Base-by-base conservation (phyloP, 1,140 invertebrate species). In the Drosophila repleta region DNA sequence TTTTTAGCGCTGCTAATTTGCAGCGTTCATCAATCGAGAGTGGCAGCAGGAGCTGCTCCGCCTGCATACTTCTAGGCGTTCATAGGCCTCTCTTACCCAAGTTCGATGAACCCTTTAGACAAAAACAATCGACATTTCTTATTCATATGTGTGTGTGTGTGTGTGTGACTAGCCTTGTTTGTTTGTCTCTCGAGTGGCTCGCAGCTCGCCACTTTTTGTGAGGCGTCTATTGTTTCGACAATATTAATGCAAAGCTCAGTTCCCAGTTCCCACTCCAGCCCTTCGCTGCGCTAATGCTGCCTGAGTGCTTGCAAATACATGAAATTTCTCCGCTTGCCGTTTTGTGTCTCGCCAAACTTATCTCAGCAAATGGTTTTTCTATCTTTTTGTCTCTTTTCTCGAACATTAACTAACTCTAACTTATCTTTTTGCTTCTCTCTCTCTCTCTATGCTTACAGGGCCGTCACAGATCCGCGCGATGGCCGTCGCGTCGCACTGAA, bases 391-490 rank as follows among this genome's bases (percentile, higher is more conserved):
- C 26, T 32, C 32, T 17, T n/a, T n/a, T n/a, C n/a, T n/a, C n/a
- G n/a, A 13, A 18, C 10, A 24, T 51, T 29, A 15, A 29, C 13
- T 55, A 8, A 24, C 39, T 41, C 3, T 13, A 37, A 24, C 52
- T 41, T 41, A 56, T 56, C 53, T 49, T 17, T 49, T 2, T 26
- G 2, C 39, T 17, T 69, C 15, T 35, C 20, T 24, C n/a, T 17
- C n/a, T 37, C 35, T 37, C 0, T 37, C 35, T n/a, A n/a, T 0
- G 13, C 37, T 39, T 43, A 13, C 94, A 99, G 98, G 98, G 97
- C 98, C 73, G 98, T 99, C 78, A 99, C 98, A 88, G 99, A 99
- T 95, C 99, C 99, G n/a, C 94, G 99, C 79, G 97, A 99, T 94
- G 98, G 98, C 62, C 96, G 97, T 92, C 94, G 98, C 91, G 98